Percentiles rank a stretch among this genome's conserved stretches.
These are phyloP conservation scores for Cyphomyrus discorhynchus DNA, from an alignment of 2,113 vertebrate genomes.

Conservation along the genomic window DNA sequence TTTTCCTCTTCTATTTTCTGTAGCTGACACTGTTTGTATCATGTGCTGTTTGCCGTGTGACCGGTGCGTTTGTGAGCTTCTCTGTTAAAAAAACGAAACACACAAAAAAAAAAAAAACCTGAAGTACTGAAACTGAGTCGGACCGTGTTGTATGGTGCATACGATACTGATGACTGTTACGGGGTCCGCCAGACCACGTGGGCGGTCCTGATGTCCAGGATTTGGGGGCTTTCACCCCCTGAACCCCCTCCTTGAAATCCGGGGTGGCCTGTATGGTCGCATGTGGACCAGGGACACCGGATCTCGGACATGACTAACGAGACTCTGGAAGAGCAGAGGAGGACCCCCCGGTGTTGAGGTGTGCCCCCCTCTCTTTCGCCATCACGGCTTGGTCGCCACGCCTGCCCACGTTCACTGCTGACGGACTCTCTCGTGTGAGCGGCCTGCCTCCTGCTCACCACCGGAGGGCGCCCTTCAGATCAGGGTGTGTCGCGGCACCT, in stretches of 20 bases:
- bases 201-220: conserved; percentile 30
- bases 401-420: not conserved
- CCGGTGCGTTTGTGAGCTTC: conserved; percentile 11
- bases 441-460: not conserved
- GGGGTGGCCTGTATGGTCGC: not conserved
- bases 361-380: not conserved
- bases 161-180: conserved; percentile 32
- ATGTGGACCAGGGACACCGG: conserved; percentile 11
- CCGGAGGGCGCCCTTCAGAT: not conserved
- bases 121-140: not conserved
- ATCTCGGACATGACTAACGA: conserved; percentile 25
- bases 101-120: not conserved
- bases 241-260: not conserved
- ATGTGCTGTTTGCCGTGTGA: conserved; percentile 15
- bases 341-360: not conserved
- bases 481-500: conserved; percentile 28
- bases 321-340: not conserved
- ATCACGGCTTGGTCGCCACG: not conserved
- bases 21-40: conserved; percentile 19
- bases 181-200: conserved; percentile 23
- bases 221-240: conserved; percentile 23
- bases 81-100: not conserved
- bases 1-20: not conserved
- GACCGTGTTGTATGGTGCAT: conserved; percentile 9
- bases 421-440: not conserved